phyloP scores from a whole-genome alignment of 2,888 invertebrate genomes.

The Caenorhabditis imperialis region DNA sequence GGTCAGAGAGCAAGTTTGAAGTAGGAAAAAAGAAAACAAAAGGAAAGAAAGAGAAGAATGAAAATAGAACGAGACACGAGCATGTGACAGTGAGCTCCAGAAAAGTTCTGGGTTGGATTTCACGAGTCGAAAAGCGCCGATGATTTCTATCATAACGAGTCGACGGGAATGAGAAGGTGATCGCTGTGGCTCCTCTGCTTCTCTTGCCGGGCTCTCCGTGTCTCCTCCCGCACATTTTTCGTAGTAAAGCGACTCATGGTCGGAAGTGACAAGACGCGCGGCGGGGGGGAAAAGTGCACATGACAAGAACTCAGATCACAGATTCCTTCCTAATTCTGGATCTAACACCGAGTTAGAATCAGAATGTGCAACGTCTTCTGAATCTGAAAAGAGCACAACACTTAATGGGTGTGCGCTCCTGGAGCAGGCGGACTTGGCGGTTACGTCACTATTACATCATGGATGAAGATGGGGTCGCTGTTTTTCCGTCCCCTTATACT shows the following conservation, averaged over 20 bases:
- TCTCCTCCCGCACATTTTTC: conserved; percentile 5
- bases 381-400: too few relatives aligned
- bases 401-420: too few relatives aligned
- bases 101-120: background rate
- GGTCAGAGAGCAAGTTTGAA: conserved; percentile 2
- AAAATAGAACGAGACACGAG: background rate
- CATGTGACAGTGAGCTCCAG: too few relatives aligned
- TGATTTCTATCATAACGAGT: conserved; percentile 40
- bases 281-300: conserved; percentile 36
- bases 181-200: too few relatives aligned
- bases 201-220: conserved; percentile 26
- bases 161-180: conserved; percentile 30
- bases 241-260: conserved; percentile 35
- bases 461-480: conserved; percentile 19
- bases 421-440: background rate
- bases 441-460: conserved; percentile 50
- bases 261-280: too few relatives aligned
- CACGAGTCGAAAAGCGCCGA: background rate
- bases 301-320: background rate
- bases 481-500: too few relatives aligned
- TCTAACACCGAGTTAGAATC: conserved; percentile 26
- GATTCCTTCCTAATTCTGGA: too few relatives aligned
- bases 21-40: background rate
- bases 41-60: conserved; percentile 1
- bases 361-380: conserved; percentile 1